phyloP scores from a whole-genome alignment of 2,888 invertebrate species.

The Nomada ruficornis region DNA sequence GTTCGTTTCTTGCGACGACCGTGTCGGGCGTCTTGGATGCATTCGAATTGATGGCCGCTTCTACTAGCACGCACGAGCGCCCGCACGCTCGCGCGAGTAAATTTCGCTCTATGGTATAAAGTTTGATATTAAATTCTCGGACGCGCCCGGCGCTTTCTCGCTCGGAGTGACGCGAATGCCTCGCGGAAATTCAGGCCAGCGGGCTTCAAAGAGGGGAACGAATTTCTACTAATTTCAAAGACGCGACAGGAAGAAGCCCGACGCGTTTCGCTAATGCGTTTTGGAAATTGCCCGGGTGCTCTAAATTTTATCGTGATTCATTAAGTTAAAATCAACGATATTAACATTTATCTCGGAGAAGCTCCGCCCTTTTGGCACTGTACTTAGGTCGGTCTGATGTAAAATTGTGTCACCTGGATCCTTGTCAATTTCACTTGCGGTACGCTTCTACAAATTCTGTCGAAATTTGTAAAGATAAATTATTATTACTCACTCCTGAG shows the following conservation, averaged over 20 bases:
- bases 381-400: not conserved
- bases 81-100: not conserved
- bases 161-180: constrained; percentile 26
- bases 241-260: constrained; percentile 14
- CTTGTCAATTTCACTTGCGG: too few relatives aligned
- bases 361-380: not conserved
- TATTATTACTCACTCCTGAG: too few relatives aligned
- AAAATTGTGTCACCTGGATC: not conserved
- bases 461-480: too few relatives aligned
- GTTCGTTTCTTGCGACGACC: not conserved
- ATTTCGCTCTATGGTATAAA: constrained; percentile 15
- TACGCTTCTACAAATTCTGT: too few relatives aligned
- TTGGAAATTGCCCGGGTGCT: constrained; percentile 14
- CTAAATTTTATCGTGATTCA: constrained; percentile 22
- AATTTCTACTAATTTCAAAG: constrained; percentile 47
- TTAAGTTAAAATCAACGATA: constrained; percentile 17
- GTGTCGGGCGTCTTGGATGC: not conserved
- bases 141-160: constrained; percentile 26
- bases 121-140: constrained; percentile 48
- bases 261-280: constrained; percentile 18
- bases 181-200: constrained; percentile 31
- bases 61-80: constrained; percentile 1
- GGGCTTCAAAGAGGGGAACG: constrained; percentile 28
- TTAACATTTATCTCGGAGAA: not conserved
- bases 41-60: not conserved